A percentile compares a stretch with the other conserved stretches of the same genome.
These are phyloP conservation scores for Crenichthys baileyi DNA, from an alignment of 2,797 vertebrate species.

Conservation along the genomic window DNA sequence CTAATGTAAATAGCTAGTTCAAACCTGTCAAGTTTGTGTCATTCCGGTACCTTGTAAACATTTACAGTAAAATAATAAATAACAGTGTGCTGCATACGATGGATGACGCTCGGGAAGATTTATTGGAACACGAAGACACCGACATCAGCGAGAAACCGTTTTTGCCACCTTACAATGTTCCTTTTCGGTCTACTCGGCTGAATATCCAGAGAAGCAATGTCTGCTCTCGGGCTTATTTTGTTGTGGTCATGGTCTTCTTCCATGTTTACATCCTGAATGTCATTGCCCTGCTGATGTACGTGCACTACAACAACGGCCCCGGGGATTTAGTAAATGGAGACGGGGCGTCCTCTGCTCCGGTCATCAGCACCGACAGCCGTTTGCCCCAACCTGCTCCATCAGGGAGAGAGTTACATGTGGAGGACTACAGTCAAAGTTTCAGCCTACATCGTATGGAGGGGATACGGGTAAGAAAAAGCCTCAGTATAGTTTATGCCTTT, in stretches of 20 bases:
- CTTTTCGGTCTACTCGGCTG: slow-evolving; percentile 64
- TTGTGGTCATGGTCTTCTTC: slow-evolving; percentile 95
- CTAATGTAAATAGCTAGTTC: slow-evolving; percentile 18
- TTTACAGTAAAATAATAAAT: neutral
- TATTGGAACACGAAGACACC: slow-evolving; percentile 49
- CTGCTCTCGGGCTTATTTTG: slow-evolving; percentile 93
- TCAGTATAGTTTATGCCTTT: neutral
- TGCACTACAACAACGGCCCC: slow-evolving; percentile 90
- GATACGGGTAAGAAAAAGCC: slow-evolving; percentile 84
- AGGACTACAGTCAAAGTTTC: slow-evolving; percentile 54
- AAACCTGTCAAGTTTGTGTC: neutral
- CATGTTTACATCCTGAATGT: slow-evolving; percentile 93
- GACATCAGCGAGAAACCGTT: slow-evolving; percentile 34
- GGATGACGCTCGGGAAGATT: slow-evolving; percentile 55
- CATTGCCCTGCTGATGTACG: slow-evolving; percentile 91
- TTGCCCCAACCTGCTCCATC: slow-evolving; percentile 39
- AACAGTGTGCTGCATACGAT: slow-evolving; percentile 38
- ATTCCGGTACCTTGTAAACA: neutral
- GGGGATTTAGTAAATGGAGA: slow-evolving; percentile 56
- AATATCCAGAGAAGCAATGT: slow-evolving; percentile 84
- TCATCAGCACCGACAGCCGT: slow-evolving; percentile 14
- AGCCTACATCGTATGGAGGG: slow-evolving; percentile 89
- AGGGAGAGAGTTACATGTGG: slow-evolving; percentile 33
- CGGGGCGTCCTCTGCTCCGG: slow-evolving; percentile 34
- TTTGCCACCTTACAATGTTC: slow-evolving; percentile 26